Conservation (phyloP, 1,140 invertebrate genomes). For the Schmidtea mediterranea region DNA sequence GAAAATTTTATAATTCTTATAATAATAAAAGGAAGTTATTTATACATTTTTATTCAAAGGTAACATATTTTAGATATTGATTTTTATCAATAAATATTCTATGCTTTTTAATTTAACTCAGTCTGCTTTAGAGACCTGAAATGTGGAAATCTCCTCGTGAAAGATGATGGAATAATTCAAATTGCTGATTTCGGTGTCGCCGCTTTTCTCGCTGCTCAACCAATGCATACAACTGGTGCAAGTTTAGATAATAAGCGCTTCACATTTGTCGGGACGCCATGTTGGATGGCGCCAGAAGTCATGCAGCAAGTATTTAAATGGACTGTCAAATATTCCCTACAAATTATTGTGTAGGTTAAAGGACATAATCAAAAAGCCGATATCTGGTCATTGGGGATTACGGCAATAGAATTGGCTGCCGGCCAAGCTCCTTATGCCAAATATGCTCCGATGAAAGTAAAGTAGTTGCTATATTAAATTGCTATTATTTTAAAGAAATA, state of each 20-base stretch:
- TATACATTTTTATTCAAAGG: no score
- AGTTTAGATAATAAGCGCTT: constrained; percentile 69
- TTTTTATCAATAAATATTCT: no score
- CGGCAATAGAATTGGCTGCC: constrained; percentile 90
- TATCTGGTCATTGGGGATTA: constrained; percentile 97
- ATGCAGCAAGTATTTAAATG: not conserved
- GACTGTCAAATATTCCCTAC: no score
- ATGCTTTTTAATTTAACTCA: no score
- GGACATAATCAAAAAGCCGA: constrained; percentile 99
- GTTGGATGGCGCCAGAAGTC: constrained; percentile 99
- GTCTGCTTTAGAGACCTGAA: constrained; percentile 1
- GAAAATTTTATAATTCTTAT: no score
- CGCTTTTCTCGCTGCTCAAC: constrained; percentile 50
- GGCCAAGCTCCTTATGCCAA: constrained; percentile 94
- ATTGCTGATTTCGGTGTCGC: constrained; percentile 28
- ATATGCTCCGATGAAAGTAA: constrained; percentile 87
- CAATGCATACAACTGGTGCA: constrained; percentile 35
- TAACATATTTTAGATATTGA: no score
- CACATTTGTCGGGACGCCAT: constrained; percentile 86
- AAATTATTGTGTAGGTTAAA: constrained; percentile 37
- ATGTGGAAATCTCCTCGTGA: constrained; percentile 3
- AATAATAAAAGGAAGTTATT: no score
- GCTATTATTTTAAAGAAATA: no score
- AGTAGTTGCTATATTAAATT: no score
- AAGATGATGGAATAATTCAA: constrained; percentile 5